Evolutionary conservation across 2,888 invertebrate genomes (phyloP).

Genomic region (Agrochola macilenta): DNA sequence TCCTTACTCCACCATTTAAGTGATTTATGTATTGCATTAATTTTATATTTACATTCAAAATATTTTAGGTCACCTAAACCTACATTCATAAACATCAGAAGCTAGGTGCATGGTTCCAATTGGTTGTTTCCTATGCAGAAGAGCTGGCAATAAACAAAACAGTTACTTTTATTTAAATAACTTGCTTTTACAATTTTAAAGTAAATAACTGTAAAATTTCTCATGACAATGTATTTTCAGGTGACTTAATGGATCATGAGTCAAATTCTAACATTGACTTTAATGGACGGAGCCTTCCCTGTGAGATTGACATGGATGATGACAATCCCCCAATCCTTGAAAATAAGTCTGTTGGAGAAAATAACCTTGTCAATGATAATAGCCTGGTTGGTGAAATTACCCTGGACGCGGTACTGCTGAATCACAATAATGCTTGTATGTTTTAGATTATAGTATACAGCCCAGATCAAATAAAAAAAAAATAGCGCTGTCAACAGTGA

Average conservation of each 20-base stretch:
- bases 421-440: neutral
- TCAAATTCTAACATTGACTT: neutral
- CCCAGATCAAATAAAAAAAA: no score
- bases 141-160: neutral
- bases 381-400: neutral
- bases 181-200: neutral
- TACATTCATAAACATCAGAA: neutral
- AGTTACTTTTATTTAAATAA: neutral
- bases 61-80: neutral
- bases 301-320: conserved; percentile 14
- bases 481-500: no score
- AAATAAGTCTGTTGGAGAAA: conserved; percentile 7
- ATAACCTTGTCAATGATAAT: neutral
- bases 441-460: no score
- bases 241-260: neutral
- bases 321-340: conserved; percentile 11
- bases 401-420: neutral
- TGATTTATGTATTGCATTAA: neutral
- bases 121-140: neutral
- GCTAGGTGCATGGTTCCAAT: neutral
- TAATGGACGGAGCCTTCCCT: conserved; percentile 11
- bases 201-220: neutral
- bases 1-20: neutral
- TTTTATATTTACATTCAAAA: neutral
- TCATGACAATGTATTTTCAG: neutral